Base-by-base conservation (phyloP, 2,113 vertebrate species). In the Paramisgurnus dabryanus region DNA sequence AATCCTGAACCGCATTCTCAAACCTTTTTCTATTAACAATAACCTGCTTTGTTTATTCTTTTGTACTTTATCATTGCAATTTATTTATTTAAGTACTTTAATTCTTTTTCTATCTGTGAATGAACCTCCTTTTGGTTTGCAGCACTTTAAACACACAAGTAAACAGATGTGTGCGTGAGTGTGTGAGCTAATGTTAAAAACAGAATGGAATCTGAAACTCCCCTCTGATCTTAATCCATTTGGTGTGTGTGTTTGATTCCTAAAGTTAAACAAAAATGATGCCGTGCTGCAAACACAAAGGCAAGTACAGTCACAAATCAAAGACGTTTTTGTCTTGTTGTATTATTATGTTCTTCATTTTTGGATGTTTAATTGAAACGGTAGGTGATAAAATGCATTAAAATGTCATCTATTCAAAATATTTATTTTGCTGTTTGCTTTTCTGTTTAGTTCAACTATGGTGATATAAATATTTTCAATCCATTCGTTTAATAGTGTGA, bases 61-160 rank as follows among this genome's bases (percentile, higher is more conserved):
- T 50, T 69, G 1, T 73, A 18, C 39, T 17, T 79, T 22, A 64
- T 67, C 47, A 15, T 53, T 49, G 40, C n/a, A 15, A 65, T 60
- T 18, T 41, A 5, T 11, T 6, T 41, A 27, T 55, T 15, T 4
- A 6, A 55, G 65, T 39, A 39, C 41, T 22, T n/a, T 15, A 41
- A 67, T 50, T 43, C 9, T 34, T 39, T 73, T 55, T 11, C 18
- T 63, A 6, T 63, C 47, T 57, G 69, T 57, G 61, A 43, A 64
- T 80, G 79, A 80, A 75, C 65, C 63, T 58, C 6, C 41, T 57
- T 74, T 34, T 1, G 40, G 50, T 81, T 81, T 81, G 71, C 61
- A 65, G 67, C 69, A 12, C 58, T 41, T 41, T 64, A 61, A 64
- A 60, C 7, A 66, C 53, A 57, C 6, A 8, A 47, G 68, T 61